Percentiles rank a stretch among this genome's conserved stretches.
These are phyloP conservation scores for Aricia artaxerxes DNA, from an alignment of 2,888 invertebrate species.

Conservation along the genomic window DNA sequence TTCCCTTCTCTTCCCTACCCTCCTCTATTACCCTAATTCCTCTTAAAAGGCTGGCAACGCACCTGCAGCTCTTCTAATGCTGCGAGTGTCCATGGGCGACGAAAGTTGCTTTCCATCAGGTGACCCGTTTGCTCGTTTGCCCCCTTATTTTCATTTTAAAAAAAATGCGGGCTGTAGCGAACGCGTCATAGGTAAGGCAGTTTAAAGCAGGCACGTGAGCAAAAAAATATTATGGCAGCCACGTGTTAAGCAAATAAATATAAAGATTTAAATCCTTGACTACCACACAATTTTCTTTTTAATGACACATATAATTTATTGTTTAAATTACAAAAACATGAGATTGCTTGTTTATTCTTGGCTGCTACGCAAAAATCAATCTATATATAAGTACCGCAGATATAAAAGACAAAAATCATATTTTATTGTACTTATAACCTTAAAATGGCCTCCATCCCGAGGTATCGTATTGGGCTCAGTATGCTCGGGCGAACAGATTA, in stretches of 20 bases:
- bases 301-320: background rate
- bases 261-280: background rate
- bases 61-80: no score
- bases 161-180: background rate
- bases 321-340: background rate
- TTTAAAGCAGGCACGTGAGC: background rate
- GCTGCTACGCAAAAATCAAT: background rate
- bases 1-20: no score
- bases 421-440: constrained; percentile 12
- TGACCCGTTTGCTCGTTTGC: no score
- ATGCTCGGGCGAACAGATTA: constrained; percentile 54
- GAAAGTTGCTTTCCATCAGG: no score
- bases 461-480: constrained; percentile 35
- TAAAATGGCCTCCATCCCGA: constrained; percentile 19
- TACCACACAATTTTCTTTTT: background rate
- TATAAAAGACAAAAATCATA: background rate
- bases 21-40: no score
- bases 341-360: background rate
- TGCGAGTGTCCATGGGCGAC: no score
- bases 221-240: no score
- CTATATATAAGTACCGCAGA: background rate
- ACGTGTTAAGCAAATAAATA: background rate
- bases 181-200: background rate
- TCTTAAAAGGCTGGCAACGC: no score
- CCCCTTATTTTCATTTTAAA: no score